Percentiles rank a stretch among this genome's conserved stretches.
Evolutionary conservation across 2,113 vertebrate species (phyloP).

Genomic region (Loxodonta africana): DNA sequence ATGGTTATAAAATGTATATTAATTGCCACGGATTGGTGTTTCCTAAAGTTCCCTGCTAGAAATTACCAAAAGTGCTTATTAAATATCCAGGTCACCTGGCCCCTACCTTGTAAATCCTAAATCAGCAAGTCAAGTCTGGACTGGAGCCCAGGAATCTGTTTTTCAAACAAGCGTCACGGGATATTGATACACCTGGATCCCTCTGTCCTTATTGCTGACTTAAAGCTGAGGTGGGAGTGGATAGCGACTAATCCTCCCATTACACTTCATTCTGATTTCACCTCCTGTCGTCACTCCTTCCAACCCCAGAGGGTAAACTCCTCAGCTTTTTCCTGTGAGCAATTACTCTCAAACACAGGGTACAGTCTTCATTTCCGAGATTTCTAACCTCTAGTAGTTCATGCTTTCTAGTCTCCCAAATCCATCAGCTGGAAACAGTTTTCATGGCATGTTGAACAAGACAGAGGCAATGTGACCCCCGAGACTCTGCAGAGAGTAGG

Average conservation of each 20-base stretch:
- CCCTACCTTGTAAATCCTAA: not conserved
- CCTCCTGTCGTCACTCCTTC: not conserved
- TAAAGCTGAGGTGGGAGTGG: not conserved
- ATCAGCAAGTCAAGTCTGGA: not conserved
- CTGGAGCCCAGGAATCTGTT: not conserved
- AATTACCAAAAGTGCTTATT: not conserved
- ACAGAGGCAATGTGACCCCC: not conserved
- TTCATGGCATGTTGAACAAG: constrained; percentile 28
- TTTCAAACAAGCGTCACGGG: not conserved
- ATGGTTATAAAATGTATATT: not conserved
- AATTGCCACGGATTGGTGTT: not conserved
- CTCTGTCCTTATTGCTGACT: not conserved
- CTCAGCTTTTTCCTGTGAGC: not conserved
- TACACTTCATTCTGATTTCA: not conserved
- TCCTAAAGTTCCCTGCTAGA: not conserved
- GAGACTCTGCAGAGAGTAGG: not conserved
- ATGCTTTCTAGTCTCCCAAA: not conserved
- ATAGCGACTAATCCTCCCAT: not conserved
- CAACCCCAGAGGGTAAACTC: not conserved
- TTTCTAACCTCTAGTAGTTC: not conserved
- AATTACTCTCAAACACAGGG: not conserved
- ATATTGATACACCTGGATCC: not conserved
- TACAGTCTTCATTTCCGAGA: not conserved
- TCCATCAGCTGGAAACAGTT: constrained; percentile 34
- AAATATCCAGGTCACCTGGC: not conserved